Evolutionary conservation across 1,140 invertebrate species (phyloP).

Genomic region (Drosophila biarmipes): DNA sequence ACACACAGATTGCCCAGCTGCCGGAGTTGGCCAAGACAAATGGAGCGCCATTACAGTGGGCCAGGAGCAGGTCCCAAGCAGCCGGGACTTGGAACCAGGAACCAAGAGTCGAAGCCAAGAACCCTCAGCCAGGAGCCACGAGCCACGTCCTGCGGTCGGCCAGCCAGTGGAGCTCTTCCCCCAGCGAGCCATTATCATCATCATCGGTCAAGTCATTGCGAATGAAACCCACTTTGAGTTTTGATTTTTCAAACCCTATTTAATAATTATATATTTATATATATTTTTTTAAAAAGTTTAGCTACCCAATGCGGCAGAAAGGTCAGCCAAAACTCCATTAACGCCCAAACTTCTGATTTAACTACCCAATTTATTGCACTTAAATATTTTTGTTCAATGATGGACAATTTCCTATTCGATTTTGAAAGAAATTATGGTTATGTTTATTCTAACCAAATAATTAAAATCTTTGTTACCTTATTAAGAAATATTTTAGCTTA

Average conservation of each 20-base stretch:
- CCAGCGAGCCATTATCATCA: slow-evolving; percentile 1
- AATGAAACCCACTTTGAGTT: background rate
- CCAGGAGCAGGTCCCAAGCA: slow-evolving; percentile 5
- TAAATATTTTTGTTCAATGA: no score
- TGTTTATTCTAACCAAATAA: no score
- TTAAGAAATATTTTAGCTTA: no score
- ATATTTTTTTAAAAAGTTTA: no score
- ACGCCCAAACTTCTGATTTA: no score
- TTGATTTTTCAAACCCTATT: background rate
- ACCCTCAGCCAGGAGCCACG: background rate
- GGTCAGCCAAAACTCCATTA: no score
- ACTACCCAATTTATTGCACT: no score
- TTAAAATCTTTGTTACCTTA: no score
- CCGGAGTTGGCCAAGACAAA: slow-evolving; percentile 63
- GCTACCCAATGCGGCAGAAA: no score
- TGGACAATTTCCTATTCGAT: no score
- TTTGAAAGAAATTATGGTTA: no score
- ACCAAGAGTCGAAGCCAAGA: background rate
- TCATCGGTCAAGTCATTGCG: background rate
- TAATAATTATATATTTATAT: no score
- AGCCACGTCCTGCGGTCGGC: slow-evolving; percentile 10
- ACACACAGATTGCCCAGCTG: slow-evolving; percentile 42
- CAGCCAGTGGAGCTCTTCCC: background rate
- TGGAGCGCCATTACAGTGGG: slow-evolving; percentile 55
- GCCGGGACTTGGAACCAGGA: background rate